Percentiles rank a stretch among this genome's conserved stretches.
These are phyloP conservation scores for Hemiprocne comata DNA, from an alignment of 2,113 vertebrate species.

Conservation along the genomic window DNA sequence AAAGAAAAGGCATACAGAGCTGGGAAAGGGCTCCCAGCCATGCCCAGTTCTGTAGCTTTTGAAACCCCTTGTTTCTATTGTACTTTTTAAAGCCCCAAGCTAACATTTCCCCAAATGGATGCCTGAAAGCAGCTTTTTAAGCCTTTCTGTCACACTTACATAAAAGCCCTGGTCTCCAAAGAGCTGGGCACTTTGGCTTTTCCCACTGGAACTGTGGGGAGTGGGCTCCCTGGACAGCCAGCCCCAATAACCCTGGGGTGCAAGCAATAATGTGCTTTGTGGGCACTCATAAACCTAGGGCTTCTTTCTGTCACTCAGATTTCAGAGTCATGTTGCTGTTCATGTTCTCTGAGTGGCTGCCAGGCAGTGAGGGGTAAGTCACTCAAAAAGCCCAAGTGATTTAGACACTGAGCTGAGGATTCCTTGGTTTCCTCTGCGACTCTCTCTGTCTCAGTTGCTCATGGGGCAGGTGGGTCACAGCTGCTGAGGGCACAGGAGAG, in stretches of 20 bases:
- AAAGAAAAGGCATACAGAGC: background rate
- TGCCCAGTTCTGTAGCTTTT: background rate
- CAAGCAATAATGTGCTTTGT: background rate
- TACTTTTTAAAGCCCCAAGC: background rate
- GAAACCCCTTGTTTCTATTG: background rate
- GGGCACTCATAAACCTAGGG: background rate
- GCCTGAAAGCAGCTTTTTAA: background rate
- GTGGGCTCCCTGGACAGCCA: background rate
- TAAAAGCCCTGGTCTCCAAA: background rate
- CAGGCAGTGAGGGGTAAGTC: background rate
- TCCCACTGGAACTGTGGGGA: background rate
- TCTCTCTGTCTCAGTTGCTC: background rate
- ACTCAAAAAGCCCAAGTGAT: background rate
- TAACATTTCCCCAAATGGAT: background rate
- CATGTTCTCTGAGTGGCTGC: background rate
- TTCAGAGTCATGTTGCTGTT: background rate
- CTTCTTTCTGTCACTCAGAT: background rate
- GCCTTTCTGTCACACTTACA: background rate
- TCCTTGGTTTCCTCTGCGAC: background rate
- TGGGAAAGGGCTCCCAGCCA: background rate
- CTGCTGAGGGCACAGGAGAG: background rate
- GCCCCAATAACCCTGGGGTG: background rate
- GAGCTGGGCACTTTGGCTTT: background rate
- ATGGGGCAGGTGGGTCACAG: background rate
- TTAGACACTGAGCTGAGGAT: background rate